phyloP scores from a whole-genome alignment of 2,888 invertebrate species.

The Hylaea fasciaria region DNA sequence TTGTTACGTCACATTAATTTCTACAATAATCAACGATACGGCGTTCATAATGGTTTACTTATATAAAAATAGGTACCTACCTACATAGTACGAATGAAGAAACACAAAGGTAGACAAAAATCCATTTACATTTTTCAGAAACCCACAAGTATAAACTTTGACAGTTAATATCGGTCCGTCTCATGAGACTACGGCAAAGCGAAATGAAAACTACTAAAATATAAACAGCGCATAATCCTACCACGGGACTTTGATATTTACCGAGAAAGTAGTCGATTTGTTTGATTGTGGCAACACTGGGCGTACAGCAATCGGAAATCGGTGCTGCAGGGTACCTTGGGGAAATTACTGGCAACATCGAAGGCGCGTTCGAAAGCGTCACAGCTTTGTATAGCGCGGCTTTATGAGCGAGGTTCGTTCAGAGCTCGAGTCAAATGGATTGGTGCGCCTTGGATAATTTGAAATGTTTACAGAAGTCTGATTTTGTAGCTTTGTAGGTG shows the following conservation, averaged over 20 bases:
- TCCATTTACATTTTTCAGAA: too few species aligned
- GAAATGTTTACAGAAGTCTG: slow-evolving; percentile 2
- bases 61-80: too few species aligned
- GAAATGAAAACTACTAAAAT: slow-evolving; percentile 33
- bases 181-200: slow-evolving; percentile 16
- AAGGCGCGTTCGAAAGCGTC: slow-evolving; percentile 36
- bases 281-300: slow-evolving; percentile 64
- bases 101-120: too few species aligned
- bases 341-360: slow-evolving; percentile 66
- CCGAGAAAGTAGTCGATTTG: slow-evolving; percentile 61
- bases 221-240: slow-evolving; percentile 28
- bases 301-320: slow-evolving; percentile 57
- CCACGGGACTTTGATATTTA: slow-evolving; percentile 49
- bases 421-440: slow-evolving; percentile 27
- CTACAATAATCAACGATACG: too few species aligned
- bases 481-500: not conserved
- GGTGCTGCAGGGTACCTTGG: slow-evolving; percentile 56
- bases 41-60: too few species aligned
- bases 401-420: slow-evolving; percentile 16
- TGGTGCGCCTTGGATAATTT: slow-evolving; percentile 17
- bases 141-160: too few species aligned
- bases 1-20: too few species aligned
- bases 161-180: slow-evolving; percentile 1
- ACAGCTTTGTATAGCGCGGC: slow-evolving; percentile 36
- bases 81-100: too few species aligned